Conservation (phyloP, 92 coral and sea anemone genomes). For the Pocillopora grandis region DNA sequence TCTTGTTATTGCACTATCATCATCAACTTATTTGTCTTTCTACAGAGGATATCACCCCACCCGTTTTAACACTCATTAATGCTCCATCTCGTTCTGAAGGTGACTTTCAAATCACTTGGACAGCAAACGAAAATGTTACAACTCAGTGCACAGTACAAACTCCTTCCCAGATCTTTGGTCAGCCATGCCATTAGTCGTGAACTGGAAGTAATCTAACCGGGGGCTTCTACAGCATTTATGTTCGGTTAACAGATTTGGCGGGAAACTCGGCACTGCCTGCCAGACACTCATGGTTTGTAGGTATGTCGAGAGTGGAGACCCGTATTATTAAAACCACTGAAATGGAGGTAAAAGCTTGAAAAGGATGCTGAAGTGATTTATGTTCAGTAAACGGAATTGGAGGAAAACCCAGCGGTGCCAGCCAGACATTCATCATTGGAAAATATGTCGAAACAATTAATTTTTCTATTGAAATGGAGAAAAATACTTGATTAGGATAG, state of each 20-base stretch:
- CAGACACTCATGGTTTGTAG: conserved; percentile 82
- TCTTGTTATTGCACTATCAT: too few relatives aligned
- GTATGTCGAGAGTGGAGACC: conserved; percentile 40
- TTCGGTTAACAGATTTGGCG: conserved; percentile 70
- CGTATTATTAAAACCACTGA: too few relatives aligned
- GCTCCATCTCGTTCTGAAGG: conserved; percentile 62
- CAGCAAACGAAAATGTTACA: conserved; percentile 67
- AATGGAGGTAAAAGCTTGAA: too few relatives aligned
- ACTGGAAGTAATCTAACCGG: conserved; percentile 57
- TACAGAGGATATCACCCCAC: conserved; percentile 79
- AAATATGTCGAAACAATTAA: conserved; percentile 43
- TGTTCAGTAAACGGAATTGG: conserved; percentile 69
- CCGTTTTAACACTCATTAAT: conserved; percentile 57
- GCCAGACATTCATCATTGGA: conserved; percentile 76
- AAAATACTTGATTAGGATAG: too few relatives aligned
- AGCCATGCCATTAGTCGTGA: conserved; percentile 64
- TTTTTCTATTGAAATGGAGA: too few relatives aligned
- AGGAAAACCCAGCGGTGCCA: conserved; percentile 78
- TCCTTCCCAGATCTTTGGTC: conserved; percentile 61
- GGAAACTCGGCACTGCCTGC: conserved; percentile 80
- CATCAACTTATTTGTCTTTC: background rate
- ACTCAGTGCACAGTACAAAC: conserved; percentile 74
- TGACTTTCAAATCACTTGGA: conserved; percentile 67
- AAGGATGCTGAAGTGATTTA: conserved; percentile 7
- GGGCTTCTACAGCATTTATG: conserved; percentile 69